Conservation (phyloP, 2,113 vertebrate species). For the Crypturellus undulatus region DNA sequence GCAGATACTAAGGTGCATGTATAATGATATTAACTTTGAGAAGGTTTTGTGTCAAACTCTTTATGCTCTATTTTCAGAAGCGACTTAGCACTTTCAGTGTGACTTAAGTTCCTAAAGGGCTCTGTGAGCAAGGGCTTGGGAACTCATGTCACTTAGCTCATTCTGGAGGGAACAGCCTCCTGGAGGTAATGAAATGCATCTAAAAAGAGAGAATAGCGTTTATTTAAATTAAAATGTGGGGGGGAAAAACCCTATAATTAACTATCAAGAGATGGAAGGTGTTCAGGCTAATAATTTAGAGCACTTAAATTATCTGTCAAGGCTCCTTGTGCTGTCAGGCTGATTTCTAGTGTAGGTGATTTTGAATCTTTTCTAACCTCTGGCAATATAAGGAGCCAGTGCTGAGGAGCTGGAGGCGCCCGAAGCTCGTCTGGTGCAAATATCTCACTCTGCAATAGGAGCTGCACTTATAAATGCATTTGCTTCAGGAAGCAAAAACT, state of each 20-base stretch:
- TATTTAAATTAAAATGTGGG: neutral
- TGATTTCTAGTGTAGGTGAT: neutral
- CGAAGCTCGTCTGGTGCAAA: neutral
- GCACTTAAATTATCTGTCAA: neutral
- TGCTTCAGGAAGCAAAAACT: too few relatives aligned
- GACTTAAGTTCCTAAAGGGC: neutral
- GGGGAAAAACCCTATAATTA: neutral
- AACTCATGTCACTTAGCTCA: accelerated
- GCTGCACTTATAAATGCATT: neutral
- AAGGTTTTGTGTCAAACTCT: neutral
- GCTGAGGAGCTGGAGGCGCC: neutral
- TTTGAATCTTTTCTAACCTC: neutral
- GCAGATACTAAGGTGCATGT: neutral
- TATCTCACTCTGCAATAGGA: neutral
- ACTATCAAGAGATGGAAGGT: neutral
- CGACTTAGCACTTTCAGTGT: neutral
- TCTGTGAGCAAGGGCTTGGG: neutral
- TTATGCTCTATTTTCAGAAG: neutral
- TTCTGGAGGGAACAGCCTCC: neutral
- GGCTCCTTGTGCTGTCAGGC: neutral
- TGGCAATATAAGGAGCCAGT: neutral
- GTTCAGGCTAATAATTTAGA: constrained; percentile 7
- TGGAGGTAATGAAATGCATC: neutral
- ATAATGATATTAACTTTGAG: accelerated
- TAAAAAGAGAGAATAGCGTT: neutral